Conservation (phyloP, 2,113 vertebrate species). For the Mixornis gularis region DNA sequence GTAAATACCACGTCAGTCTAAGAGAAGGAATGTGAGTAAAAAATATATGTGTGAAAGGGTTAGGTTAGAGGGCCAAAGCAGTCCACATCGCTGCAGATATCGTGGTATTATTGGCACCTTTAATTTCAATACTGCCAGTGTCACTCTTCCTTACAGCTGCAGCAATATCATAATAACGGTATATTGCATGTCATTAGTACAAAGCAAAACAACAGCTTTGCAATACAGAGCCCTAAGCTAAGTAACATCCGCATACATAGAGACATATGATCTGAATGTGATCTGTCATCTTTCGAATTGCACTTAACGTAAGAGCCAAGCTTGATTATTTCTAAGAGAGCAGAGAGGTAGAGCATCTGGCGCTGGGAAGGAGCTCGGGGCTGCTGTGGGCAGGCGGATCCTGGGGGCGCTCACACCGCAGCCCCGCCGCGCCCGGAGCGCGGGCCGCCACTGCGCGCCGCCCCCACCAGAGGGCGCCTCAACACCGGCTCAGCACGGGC, state of each 20-base stretch:
- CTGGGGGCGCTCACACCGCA: fast-evolving
- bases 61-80: not conserved
- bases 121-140: not conserved
- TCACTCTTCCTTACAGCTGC: not conserved
- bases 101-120: not conserved
- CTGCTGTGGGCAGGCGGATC: fast-evolving
- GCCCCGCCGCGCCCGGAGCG: not conserved
- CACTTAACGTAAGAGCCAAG: not conserved
- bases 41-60: not conserved
- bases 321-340: not conserved
- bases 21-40: not conserved
- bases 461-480: not conserved
- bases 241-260: not conserved
- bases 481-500: not conserved
- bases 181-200: too few species aligned
- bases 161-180: not conserved
- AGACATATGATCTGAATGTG: fast-evolving
- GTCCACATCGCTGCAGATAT: fast-evolving
- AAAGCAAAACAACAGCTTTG: not conserved
- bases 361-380: not conserved
- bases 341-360: not conserved
- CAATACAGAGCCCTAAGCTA: not conserved
- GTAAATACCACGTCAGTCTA: not conserved
- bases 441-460: not conserved
- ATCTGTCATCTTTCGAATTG: not conserved